These are phyloP conservation scores for Ptychobarbus kaznakovi DNA, from an alignment of 2,797 vertebrate species.

Conservation along the genomic window DNA sequence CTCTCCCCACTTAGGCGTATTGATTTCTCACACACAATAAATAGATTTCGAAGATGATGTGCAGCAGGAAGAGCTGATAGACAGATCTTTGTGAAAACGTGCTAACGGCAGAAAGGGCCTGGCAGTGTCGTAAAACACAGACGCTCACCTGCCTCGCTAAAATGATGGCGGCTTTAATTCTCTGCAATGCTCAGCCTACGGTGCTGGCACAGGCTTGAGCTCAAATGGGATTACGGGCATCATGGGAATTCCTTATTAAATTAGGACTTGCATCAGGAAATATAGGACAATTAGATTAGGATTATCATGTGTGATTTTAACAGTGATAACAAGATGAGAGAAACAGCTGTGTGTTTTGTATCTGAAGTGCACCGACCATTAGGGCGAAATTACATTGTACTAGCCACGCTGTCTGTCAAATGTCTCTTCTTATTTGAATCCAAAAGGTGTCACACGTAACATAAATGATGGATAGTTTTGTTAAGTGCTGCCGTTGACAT, in stretches of 20 bases:
- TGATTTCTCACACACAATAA: slow-evolving; percentile 81
- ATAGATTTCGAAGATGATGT: slow-evolving; percentile 83
- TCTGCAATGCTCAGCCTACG: slow-evolving; percentile 33
- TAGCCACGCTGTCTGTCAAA: neutral
- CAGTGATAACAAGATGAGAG: slow-evolving; percentile 34
- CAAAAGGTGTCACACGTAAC: neutral
- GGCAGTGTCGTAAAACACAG: slow-evolving; percentile 41
- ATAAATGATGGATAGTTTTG: slow-evolving; percentile 11
- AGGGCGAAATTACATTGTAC: slow-evolving; percentile 13
- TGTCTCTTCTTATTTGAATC: slow-evolving; percentile 11
- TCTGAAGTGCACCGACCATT: slow-evolving; percentile 17
- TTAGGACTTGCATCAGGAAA: slow-evolving; percentile 43
- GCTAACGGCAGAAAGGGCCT: slow-evolving; percentile 73
- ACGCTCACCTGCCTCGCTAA: slow-evolving; percentile 39
- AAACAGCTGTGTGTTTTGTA: slow-evolving; percentile 33
- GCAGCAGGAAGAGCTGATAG: slow-evolving; percentile 78
- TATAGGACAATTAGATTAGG: slow-evolving; percentile 52
- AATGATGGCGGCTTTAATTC: slow-evolving; percentile 42
- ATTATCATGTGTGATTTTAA: slow-evolving; percentile 48
- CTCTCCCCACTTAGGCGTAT: slow-evolving; percentile 81
- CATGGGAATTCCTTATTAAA: slow-evolving; percentile 49
- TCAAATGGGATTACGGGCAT: slow-evolving; percentile 39
- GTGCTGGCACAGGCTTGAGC: slow-evolving; percentile 28
- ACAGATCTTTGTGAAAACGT: slow-evolving; percentile 75
- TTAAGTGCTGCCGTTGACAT: neutral